These are phyloP conservation scores for Neosilurus mollespiculum DNA, from an alignment of 2,797 vertebrate species.

Conservation along the genomic window DNA sequence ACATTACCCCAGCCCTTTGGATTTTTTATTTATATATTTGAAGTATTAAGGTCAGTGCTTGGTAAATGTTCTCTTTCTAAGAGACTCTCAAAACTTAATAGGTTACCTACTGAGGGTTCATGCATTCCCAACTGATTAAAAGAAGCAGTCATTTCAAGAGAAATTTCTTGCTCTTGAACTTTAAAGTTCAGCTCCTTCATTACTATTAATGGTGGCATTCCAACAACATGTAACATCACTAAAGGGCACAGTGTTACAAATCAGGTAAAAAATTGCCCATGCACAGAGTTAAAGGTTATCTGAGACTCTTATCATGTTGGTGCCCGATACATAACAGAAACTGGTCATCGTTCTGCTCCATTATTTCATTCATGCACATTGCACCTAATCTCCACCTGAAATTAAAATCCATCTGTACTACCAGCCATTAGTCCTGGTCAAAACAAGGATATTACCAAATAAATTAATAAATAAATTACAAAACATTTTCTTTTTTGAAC, in stretches of 20 bases:
- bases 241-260: conserved; percentile 17
- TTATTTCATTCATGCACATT: neutral
- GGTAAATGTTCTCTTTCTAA: neutral
- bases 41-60: neutral
- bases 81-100: neutral
- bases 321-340: neutral
- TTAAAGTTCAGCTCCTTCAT: conserved; percentile 13
- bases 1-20: too few species aligned
- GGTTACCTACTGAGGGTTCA: neutral
- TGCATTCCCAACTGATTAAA: neutral
- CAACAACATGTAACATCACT: conserved; percentile 20
- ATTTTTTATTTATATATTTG: too few species aligned
- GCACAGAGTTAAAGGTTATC: neutral
- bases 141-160: neutral
- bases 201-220: conserved; percentile 27
- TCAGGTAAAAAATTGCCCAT: neutral
- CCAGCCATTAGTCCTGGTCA: neutral
- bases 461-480: too few species aligned
- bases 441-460: neutral
- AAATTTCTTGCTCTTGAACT: conserved; percentile 1
- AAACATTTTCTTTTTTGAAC: too few species aligned
- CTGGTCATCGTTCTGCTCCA: neutral
- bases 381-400: neutral
- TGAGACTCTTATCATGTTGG: neutral
- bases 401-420: neutral